These are phyloP conservation scores for Periophthalmus modestus DNA, from an alignment of 2,113 vertebrate genomes.

Conservation along the genomic window DNA sequence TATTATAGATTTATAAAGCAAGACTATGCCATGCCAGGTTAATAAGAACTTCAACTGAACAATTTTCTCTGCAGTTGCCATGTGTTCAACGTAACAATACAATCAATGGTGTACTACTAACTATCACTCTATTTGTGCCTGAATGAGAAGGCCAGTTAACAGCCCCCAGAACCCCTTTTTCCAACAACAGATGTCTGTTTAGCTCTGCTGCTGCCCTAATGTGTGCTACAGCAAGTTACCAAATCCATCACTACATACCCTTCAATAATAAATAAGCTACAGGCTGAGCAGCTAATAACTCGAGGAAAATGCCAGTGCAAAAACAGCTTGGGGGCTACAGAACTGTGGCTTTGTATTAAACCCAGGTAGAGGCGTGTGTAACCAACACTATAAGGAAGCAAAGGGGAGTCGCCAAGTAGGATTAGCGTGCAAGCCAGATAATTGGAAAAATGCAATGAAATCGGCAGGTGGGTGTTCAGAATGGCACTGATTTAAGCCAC, in stretches of 20 bases:
- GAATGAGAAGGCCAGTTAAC: conserved; percentile 11
- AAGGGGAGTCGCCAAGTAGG: conserved; percentile 23
- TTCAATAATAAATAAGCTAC: conserved; percentile 60
- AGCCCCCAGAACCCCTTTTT: conserved; percentile 9
- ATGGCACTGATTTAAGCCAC: neutral
- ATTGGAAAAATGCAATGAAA: conserved; percentile 15
- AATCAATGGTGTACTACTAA: neutral
- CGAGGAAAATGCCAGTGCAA: conserved; percentile 30
- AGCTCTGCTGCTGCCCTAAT: conserved; percentile 17
- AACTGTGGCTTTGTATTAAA: conserved; percentile 42
- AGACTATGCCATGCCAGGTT: neutral
- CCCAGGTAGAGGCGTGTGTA: conserved; percentile 13
- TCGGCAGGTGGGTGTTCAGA: conserved; percentile 19
- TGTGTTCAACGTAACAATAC: neutral
- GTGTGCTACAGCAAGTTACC: conserved; percentile 43
- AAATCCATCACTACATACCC: conserved; percentile 54
- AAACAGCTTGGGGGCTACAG: conserved; percentile 35
- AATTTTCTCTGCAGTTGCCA: neutral
- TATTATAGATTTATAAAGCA: neutral
- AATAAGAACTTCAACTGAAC: neutral
- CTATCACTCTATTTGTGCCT: conserved; percentile 26
- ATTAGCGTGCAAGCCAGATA: conserved; percentile 17
- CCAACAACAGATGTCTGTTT: conserved; percentile 31
- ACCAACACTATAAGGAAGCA: conserved; percentile 28
- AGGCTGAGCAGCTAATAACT: conserved; percentile 47